Base-by-base conservation (phyloP, 2,797 vertebrate species). In the Babyrousa celebensis region DNA sequence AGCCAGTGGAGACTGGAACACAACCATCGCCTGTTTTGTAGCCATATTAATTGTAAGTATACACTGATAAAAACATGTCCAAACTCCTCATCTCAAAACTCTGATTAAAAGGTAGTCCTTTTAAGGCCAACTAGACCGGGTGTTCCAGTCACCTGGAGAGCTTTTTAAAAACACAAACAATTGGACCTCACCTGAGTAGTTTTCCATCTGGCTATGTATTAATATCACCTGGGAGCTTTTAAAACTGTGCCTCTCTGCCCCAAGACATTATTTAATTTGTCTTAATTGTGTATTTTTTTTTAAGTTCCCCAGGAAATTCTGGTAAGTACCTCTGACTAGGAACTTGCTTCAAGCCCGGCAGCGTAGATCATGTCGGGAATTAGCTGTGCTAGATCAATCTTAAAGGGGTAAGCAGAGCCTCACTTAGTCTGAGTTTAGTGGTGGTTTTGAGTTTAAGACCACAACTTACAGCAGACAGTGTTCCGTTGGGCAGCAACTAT, bases 1-100 rank as follows among this genome's bases (percentile, higher is more conserved):
- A 56, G 99, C 99, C 98, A 99, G 99, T 0, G 99, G 99, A 25
- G 99, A 99, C 99, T 99, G 99, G 99, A 99, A 99, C 98, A 99
- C 99, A 80, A 99, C 99, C 65, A 98, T 99, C 77, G 99, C 99
- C 70, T 99, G 99, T 98, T 99, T 99, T 89, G 99, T 99, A 77
- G 99, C 99, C 98, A 99, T 99, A 98, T 99, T 99, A 98, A 99
- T 99, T 95, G 99, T 99, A 98, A 99, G 99, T 99, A 97, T 97
- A 29, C 6, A 17, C n/a, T 25, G 20, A 52, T 25, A 36, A 78
- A 56, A 62, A 32, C 21, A 2, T 60, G 60, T 17, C 16, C 17
- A 8, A 52, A 60, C 27, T 17, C 29, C 36, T 72, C 32, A 27
- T 15, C 27, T 54, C 85, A 36, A 23, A 84, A 54, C 63, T 56